Percentiles rank a stretch among this genome's conserved stretches.
These are phyloP conservation scores for Lepas anatifera DNA, from an alignment of 2,888 invertebrate genomes.

Conservation along the genomic window DNA sequence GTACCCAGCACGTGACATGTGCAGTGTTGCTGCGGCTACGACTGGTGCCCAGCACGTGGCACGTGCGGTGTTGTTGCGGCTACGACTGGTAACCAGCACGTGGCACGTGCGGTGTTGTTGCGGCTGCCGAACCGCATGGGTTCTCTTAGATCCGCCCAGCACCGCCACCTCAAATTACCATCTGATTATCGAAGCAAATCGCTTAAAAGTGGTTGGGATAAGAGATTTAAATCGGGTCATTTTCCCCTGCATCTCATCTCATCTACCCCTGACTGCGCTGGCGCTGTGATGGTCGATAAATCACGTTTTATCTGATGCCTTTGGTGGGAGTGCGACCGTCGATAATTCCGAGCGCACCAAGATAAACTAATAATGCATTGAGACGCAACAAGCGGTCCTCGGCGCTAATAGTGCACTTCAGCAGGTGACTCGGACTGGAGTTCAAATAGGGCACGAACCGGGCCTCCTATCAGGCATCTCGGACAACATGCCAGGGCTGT, in stretches of 20 bases:
- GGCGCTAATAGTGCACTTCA: background rate
- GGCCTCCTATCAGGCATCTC: too few species aligned
- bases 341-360: background rate
- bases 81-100: too few species aligned
- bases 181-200: conserved; percentile 6
- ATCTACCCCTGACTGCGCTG: background rate
- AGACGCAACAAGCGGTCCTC: background rate
- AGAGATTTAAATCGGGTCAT: conserved; percentile 11
- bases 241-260: conserved; percentile 7
- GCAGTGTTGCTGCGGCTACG: too few species aligned
- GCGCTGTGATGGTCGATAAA: background rate
- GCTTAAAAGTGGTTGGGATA: background rate
- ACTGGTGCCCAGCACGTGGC: too few species aligned
- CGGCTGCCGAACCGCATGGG: background rate
- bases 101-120: background rate
- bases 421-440: too few species aligned
- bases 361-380: conserved; percentile 12
- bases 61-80: too few species aligned
- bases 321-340: background rate
- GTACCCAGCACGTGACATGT: too few species aligned
- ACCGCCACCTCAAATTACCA: background rate
- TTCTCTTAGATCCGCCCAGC: background rate
- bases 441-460: too few species aligned
- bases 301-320: conserved; percentile 2
- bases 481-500: too few species aligned